phyloP scores from a whole-genome alignment of 2,888 invertebrate genomes.

The Zhuqinia jingwanae region DNA sequence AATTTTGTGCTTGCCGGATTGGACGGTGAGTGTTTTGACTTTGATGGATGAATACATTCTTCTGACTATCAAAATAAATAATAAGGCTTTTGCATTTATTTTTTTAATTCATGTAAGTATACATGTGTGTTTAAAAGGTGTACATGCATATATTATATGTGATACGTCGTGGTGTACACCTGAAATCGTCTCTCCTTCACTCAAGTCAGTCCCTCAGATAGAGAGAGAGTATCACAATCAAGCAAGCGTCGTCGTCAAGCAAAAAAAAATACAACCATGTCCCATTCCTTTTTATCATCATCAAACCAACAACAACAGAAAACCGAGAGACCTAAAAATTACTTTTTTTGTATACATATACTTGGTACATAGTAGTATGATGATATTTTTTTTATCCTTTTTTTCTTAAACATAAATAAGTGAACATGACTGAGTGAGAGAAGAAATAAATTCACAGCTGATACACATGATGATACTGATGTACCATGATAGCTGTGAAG shows the following conservation, averaged over 20 bases:
- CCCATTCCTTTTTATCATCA: background rate
- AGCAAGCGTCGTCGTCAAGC: too few species aligned
- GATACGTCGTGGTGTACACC: too few species aligned
- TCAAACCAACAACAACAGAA: too few species aligned
- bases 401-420: background rate
- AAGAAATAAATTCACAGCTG: slow-evolving; percentile 61
- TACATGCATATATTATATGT: slow-evolving; percentile 8
- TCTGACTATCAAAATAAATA: slow-evolving; percentile 53
- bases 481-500: slow-evolving; percentile 50
- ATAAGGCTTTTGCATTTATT: slow-evolving; percentile 45
- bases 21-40: slow-evolving; percentile 55
- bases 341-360: too few species aligned
- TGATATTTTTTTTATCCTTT: too few species aligned
- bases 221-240: slow-evolving; percentile 59
- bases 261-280: slow-evolving; percentile 36
- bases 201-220: slow-evolving; percentile 29
- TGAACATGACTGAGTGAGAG: background rate
- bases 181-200: slow-evolving; percentile 9
- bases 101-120: background rate
- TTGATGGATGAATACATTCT: slow-evolving; percentile 60
- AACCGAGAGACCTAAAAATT: too few species aligned
- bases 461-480: slow-evolving; percentile 53
- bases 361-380: too few species aligned
- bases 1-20: background rate
- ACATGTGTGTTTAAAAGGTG: background rate